A percentile compares a stretch with the other conserved stretches of the same genome.
Conservation (phyloP, 2,888 invertebrate species). For the Leptopterna dolabrata region DNA sequence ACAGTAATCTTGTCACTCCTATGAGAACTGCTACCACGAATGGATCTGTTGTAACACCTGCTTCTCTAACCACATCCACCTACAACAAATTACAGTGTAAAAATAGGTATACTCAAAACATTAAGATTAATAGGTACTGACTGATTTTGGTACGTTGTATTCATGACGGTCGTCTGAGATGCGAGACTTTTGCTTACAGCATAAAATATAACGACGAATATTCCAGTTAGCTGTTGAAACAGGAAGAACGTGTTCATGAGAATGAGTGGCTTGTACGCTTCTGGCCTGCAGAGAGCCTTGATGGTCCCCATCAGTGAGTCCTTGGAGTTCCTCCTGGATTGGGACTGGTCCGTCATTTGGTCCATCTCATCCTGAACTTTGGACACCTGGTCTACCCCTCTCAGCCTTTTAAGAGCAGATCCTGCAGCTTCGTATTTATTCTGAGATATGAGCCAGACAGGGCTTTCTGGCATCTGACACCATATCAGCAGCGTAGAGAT, state of each 20-base stretch:
- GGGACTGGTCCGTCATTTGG: conserved; percentile 54
- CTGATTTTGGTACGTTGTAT: not conserved
- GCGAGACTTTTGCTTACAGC: conserved; percentile 67
- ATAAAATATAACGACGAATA: conserved; percentile 72
- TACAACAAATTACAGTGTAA: conserved; percentile 3
- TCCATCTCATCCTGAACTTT: conserved; percentile 60
- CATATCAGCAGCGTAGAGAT: conserved; percentile 67
- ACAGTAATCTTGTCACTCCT: conserved; percentile 61
- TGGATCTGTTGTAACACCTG: conserved; percentile 62
- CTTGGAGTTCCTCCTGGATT: conserved; percentile 35
- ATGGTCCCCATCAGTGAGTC: conserved; percentile 57
- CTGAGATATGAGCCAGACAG: conserved; percentile 69
- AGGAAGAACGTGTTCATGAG: conserved; percentile 70
- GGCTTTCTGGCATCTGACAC: conserved; percentile 70
- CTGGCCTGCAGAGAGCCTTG: conserved; percentile 63
- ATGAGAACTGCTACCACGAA: conserved; percentile 62
- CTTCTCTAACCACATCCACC: conserved; percentile 67
- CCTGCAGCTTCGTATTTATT: conserved; percentile 68
- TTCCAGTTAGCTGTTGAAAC: conserved; percentile 73
- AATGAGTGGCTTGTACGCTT: conserved; percentile 69
- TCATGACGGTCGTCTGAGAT: too few relatives aligned
- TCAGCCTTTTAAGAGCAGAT: conserved; percentile 55
- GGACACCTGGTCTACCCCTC: conserved; percentile 52
- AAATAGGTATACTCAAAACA: too few relatives aligned
- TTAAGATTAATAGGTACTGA: too few relatives aligned